Evolutionary conservation across 1,140 invertebrate genomes (phyloP), one percentile per base, ranked within the genome.

Genomic region (Neodiprion lecontei): DNA sequence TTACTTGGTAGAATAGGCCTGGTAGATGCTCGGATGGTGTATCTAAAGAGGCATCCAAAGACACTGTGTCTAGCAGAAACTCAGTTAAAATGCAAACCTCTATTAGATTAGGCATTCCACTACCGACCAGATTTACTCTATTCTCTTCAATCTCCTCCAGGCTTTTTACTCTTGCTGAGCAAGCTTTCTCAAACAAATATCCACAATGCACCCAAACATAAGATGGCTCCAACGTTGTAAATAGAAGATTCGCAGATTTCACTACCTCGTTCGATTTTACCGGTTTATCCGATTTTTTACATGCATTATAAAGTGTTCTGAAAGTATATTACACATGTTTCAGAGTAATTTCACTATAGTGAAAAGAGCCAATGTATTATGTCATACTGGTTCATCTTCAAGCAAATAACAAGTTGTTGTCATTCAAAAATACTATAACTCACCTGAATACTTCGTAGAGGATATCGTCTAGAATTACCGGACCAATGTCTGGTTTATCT

Each of bases 401-500:
- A 40, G 28, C 28, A 40, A 40, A 61, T 61, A 14, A 61, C n/a
- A 17, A 9, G 53, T 74, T 17, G 67, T 71, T 65, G 69, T 23
- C 9, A 11, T 23, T 73, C 4, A 21, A 23, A 21, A 53, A 17
- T 11, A 67, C 50, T 28, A 17, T 70, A 65, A 77, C 72, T 83
- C 83, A 94, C 89, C 95, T 92, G 85, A 98, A 95, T 70, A 98
- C 93, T 84, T 97, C 95, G 75, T 95, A 92, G 9, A 98, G 89
- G 74, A 97, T 94, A 85, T 94, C 93, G 82, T 97, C 96, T 70
- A 98, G 85, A 78, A 98, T 96, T 10, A 93, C 91, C 68, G 93
- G 92, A 11, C 96, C 95, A 73, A 98, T 95, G 87, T 98, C 96
- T 61, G 94, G 93, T 86, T 97, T 96, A 84, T 98, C 97, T 28